Percentiles rank a stretch among this genome's conserved stretches.
Conservation (phyloP, 2,797 vertebrate species). For the Pogonophryne albipinna region DNA sequence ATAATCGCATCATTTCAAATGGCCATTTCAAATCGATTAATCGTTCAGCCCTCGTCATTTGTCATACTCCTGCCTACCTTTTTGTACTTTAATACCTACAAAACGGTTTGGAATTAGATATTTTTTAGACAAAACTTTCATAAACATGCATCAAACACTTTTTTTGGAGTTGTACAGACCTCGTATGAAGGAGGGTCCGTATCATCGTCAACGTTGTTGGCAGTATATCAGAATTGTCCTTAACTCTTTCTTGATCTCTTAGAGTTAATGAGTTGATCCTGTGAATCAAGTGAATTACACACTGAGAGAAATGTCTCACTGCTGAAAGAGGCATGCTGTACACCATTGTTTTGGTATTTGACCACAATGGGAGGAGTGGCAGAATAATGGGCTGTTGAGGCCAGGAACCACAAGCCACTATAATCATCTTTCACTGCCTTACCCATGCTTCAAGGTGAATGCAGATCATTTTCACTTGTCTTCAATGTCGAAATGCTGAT, state of each 20-base stretch:
- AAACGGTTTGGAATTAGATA: neutral
- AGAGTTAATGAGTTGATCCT: neutral
- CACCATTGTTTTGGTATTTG: constrained; percentile 44
- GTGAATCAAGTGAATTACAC: constrained; percentile 22
- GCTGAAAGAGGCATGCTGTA: constrained; percentile 27
- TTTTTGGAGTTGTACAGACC: neutral
- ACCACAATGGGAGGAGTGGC: constrained; percentile 25
- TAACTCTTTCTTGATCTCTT: neutral
- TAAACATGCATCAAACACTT: neutral
- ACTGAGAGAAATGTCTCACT: accelerated
- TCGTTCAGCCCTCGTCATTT: neutral
- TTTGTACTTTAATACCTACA: no score
- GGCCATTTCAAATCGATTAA: no score
- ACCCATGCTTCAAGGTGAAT: constrained; percentile 2
- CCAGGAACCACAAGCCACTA: neutral
- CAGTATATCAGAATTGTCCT: neutral
- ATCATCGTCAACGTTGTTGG: neutral
- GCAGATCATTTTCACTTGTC: neutral
- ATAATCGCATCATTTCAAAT: no score
- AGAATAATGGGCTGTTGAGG: neutral
- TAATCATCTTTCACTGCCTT: constrained; percentile 10
- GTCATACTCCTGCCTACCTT: neutral
- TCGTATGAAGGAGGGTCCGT: neutral
- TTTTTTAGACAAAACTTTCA: neutral
- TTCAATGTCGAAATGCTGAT: neutral